phyloP scores from a whole-genome alignment of 1,140 invertebrate species.

The Heliconius nattereri region DNA sequence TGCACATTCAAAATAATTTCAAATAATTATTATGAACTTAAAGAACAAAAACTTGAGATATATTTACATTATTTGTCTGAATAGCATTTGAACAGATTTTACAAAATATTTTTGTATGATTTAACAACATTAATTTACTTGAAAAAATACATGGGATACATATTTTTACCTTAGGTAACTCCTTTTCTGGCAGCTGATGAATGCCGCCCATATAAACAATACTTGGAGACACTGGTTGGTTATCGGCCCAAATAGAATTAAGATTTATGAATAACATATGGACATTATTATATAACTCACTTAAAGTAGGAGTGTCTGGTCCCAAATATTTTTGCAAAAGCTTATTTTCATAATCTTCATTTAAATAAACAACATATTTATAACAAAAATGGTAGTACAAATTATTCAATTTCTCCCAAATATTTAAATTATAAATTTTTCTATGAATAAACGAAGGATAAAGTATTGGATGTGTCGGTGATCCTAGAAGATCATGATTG shows the following conservation, averaged over 20 bases:
- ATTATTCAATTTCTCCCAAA: conserved; percentile 1
- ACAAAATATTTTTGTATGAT: too few relatives aligned
- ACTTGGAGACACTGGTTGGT: conserved; percentile 1
- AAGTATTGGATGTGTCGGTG: conserved; percentile 69
- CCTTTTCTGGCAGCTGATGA: conserved; percentile 15
- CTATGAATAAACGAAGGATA: conserved; percentile 64
- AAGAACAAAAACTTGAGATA: too few relatives aligned
- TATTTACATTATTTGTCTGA: too few relatives aligned
- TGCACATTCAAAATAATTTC: too few relatives aligned
- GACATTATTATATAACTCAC: neutral
- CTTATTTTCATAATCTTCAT: conserved; percentile 9
- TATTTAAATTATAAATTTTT: conserved; percentile 44
- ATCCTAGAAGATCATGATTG: conserved; percentile 60
- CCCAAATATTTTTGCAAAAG: conserved; percentile 10
- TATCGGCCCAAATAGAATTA: conserved; percentile 1
- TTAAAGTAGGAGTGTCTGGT: neutral
- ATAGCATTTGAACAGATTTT: too few relatives aligned
- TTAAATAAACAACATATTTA: conserved; percentile 4
- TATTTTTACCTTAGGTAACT: conserved; percentile 19
- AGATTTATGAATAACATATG: conserved; percentile 8
- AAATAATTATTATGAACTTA: too few relatives aligned
- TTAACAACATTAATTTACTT: too few relatives aligned
- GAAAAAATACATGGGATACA: too few relatives aligned
- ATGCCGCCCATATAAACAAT: conserved; percentile 13
- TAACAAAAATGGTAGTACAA: conserved; percentile 5